Conservation (phyloP, 2,797 vertebrate species). For the Caiman crocodilus region DNA sequence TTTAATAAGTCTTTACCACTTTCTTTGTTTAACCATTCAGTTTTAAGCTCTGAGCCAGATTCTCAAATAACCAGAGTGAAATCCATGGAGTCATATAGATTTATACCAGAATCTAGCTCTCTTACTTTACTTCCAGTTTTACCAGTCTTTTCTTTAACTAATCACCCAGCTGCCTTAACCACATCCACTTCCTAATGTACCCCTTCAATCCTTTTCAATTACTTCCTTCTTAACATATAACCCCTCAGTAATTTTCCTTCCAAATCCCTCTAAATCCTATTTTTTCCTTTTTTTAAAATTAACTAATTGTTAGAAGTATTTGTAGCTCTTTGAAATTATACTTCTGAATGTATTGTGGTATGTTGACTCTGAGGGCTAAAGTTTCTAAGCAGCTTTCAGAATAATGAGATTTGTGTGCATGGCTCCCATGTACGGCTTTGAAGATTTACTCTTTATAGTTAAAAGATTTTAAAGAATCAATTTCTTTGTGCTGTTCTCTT, state of each 20-base stretch:
- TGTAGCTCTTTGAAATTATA: slow-evolving; percentile 58
- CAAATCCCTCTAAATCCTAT: slow-evolving; percentile 63
- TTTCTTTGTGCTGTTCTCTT: slow-evolving; percentile 36
- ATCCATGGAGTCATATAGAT: slow-evolving; percentile 36
- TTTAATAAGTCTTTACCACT: slow-evolving; percentile 35
- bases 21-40: slow-evolving; percentile 25
- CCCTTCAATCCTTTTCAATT: slow-evolving; percentile 57
- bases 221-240: slow-evolving; percentile 65
- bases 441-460: slow-evolving; percentile 56
- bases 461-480: slow-evolving; percentile 17
- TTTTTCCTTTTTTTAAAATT: slow-evolving; percentile 9
- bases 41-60: neutral
- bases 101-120: slow-evolving; percentile 33
- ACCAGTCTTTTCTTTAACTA: slow-evolving; percentile 48
- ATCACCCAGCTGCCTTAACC: slow-evolving; percentile 55
- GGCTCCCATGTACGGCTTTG: slow-evolving; percentile 54
- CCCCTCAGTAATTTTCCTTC: slow-evolving; percentile 55
- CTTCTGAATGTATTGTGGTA: slow-evolving; percentile 54
- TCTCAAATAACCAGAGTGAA: neutral
- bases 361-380: slow-evolving; percentile 70
- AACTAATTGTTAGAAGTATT: slow-evolving; percentile 56
- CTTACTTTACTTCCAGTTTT: slow-evolving; percentile 26
- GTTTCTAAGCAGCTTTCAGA: slow-evolving; percentile 72
- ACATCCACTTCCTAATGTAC: slow-evolving; percentile 47
- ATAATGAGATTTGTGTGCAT: slow-evolving; percentile 74